A percentile compares a stretch with the other conserved stretches of the same genome.
Evolutionary conservation across 1,140 invertebrate species (phyloP).

Genomic region (Ptiloglossa arizonensis): DNA sequence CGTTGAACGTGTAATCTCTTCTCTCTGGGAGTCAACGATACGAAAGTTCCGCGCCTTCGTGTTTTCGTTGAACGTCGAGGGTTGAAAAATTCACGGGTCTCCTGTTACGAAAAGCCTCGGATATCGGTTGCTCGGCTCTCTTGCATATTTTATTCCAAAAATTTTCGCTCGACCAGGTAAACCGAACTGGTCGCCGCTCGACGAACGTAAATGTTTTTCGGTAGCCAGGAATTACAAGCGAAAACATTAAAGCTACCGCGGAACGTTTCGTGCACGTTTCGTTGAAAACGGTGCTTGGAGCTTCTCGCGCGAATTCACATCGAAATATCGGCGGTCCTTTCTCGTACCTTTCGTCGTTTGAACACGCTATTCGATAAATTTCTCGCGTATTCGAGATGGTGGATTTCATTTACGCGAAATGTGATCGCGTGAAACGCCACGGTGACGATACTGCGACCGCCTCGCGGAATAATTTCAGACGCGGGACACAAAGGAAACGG

Average conservation of each 20-base stretch:
- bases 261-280: neutral
- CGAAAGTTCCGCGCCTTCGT: neutral
- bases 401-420: constrained; percentile 5
- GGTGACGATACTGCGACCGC: neutral
- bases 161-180: neutral
- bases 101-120: constrained; percentile 2
- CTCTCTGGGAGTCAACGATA: neutral
- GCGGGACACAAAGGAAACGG: neutral
- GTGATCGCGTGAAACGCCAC: neutral
- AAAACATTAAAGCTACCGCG: neutral
- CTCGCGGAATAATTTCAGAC: constrained; percentile 26
- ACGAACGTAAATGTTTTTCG: neutral
- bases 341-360: too few relatives aligned
- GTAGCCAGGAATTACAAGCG: neutral
- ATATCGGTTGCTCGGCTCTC: neutral
- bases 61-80: neutral
- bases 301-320: neutral
- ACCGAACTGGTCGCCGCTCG: neutral
- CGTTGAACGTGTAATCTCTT: neutral
- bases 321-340: neutral
- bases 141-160: constrained; percentile 19
- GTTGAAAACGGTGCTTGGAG: neutral
- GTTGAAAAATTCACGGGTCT: neutral
- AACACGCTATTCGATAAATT: neutral
- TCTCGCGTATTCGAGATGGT: neutral